These are phyloP conservation scores for Trichomalopsis sarcophagae DNA, from an alignment of 1,140 invertebrate species.

Conservation along the genomic window DNA sequence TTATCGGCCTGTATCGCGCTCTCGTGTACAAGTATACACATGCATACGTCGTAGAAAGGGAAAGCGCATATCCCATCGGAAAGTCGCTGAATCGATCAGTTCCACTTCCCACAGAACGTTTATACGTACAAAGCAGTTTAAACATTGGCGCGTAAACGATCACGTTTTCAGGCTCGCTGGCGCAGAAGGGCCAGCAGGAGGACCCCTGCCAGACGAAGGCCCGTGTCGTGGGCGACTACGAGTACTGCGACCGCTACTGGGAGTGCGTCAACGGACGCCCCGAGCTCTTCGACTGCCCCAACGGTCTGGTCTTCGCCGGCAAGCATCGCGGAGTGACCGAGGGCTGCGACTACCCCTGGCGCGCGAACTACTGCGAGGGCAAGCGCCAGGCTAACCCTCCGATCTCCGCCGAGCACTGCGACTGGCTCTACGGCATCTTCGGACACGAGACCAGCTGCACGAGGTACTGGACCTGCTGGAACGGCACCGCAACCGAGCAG, in stretches of 20 bases:
- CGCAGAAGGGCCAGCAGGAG: constrained; percentile 77
- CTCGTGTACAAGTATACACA: too few species aligned
- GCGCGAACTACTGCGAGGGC: constrained; percentile 88
- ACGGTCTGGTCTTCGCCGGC: constrained; percentile 91
- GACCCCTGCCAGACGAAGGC: constrained; percentile 87
- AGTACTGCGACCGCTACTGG: constrained; percentile 92
- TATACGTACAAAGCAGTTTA: too few species aligned
- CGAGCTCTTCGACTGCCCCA: constrained; percentile 91
- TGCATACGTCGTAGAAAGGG: too few species aligned
- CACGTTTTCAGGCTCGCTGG: constrained; percentile 59
- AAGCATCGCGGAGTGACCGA: constrained; percentile 90
- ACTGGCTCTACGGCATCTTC: constrained; percentile 95
- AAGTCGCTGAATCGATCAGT: too few species aligned
- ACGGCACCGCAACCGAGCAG: constrained; percentile 93
- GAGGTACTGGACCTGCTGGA: constrained; percentile 96
- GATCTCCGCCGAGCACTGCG: constrained; percentile 89
- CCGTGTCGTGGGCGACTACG: constrained; percentile 83
- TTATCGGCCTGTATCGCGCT: neutral
- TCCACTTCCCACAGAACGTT: too few species aligned
- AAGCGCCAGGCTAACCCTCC: constrained; percentile 87
- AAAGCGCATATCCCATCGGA: too few species aligned
- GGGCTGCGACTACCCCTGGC: constrained; percentile 92
- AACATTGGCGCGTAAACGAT: too few species aligned
- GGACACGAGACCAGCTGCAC: constrained; percentile 95
- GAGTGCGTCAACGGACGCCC: constrained; percentile 87